These are phyloP conservation scores for Galerucella pusilla DNA, from an alignment of 2,888 invertebrate genomes.

Conservation along the genomic window DNA sequence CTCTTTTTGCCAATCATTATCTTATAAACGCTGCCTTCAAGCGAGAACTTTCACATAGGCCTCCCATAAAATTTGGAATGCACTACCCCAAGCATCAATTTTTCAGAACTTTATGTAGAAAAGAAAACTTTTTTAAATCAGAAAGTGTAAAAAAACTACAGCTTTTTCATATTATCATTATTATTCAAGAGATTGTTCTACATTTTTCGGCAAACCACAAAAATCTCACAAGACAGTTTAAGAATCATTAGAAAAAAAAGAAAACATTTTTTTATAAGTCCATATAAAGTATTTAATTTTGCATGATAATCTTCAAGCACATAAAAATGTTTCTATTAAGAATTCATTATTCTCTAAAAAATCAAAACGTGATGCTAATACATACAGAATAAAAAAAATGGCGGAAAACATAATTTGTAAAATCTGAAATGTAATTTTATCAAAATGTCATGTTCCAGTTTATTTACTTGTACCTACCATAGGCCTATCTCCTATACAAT, in stretches of 20 bases:
- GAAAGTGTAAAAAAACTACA: background rate
- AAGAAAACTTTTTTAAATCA: too few relatives aligned
- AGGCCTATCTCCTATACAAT: too few relatives aligned
- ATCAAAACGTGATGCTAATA: slow-evolving; percentile 3
- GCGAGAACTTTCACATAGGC: too few relatives aligned
- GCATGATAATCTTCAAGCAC: background rate
- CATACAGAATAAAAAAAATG: background rate
- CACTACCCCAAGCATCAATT: too few relatives aligned
- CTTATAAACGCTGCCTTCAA: too few relatives aligned
- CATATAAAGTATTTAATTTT: slow-evolving; percentile 2
- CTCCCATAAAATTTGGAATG: too few relatives aligned
- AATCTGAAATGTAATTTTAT: too few relatives aligned
- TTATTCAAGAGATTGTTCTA: slow-evolving; percentile 48
- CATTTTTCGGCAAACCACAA: slow-evolving; percentile 48
- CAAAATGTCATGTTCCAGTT: too few relatives aligned
- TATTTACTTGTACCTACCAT: too few relatives aligned
- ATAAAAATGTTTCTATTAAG: background rate
- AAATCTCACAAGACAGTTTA: slow-evolving; percentile 35
- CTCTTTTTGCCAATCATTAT: too few relatives aligned
- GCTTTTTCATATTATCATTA: slow-evolving; percentile 18
- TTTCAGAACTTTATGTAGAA: too few relatives aligned
- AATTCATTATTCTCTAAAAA: background rate
- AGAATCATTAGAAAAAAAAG: slow-evolving; percentile 17
- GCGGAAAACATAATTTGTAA: background rate
- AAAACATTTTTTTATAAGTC: slow-evolving; percentile 17